Conservation (phyloP, 1,140 invertebrate species). For the Heterodera carotae region DNA sequence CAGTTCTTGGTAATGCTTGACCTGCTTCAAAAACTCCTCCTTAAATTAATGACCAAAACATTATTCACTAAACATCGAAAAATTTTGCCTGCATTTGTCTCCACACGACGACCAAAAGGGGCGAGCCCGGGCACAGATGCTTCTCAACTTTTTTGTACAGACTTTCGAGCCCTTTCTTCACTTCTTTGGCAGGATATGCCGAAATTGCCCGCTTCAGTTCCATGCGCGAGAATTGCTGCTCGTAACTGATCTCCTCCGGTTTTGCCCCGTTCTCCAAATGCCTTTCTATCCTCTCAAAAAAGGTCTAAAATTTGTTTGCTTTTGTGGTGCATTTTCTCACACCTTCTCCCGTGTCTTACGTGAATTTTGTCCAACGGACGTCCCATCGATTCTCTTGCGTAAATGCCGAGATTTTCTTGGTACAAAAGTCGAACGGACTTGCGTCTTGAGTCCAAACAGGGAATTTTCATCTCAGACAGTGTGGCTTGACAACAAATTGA, state of each 20-base stretch:
- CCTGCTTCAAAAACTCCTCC: conserved; percentile 94
- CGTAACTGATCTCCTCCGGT: conserved; percentile 94
- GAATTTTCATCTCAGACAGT: conserved; percentile 85
- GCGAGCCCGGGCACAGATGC: conserved; percentile 90
- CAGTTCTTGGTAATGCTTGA: conserved; percentile 87
- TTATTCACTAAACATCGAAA: conserved; percentile 19
- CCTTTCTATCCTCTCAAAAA: conserved; percentile 88
- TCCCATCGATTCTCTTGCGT: conserved; percentile 92
- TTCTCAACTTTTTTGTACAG: conserved; percentile 96
- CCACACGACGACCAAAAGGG: conserved; percentile 94
- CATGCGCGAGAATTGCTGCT: conserved; percentile 94
- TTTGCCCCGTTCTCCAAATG: conserved; percentile 89
- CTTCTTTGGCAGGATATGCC: conserved; percentile 90
- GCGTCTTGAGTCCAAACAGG: conserved; percentile 80
- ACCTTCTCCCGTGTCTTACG: conserved; percentile 71
- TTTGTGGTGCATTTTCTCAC: neutral
- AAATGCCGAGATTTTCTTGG: conserved; percentile 82
- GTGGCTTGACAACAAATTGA: conserved; percentile 69
- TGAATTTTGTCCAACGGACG: conserved; percentile 91
- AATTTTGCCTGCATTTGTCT: conserved; percentile 85
- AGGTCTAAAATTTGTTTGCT: conserved; percentile 50
- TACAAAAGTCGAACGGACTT: conserved; percentile 90
- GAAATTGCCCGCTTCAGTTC: conserved; percentile 91
- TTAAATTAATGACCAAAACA: conserved; percentile 26
- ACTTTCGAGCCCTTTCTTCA: conserved; percentile 90